phyloP scores from a whole-genome alignment of 2,888 invertebrate genomes.

The Lithodes maja region DNA sequence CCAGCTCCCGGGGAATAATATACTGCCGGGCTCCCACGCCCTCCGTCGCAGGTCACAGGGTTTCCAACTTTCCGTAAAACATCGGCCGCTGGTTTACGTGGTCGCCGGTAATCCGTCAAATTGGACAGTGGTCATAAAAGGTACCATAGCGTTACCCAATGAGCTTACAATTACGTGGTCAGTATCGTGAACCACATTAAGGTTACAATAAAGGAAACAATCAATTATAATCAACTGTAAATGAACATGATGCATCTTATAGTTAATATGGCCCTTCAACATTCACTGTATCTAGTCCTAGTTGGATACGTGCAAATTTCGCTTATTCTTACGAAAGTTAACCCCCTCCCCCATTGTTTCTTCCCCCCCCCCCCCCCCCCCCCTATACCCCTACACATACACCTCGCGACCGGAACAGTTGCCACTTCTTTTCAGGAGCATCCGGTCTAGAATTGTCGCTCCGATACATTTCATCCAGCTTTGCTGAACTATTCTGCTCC shows the following conservation, averaged over 20 bases:
- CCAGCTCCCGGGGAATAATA: constrained; percentile 56
- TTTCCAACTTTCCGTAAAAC: constrained; percentile 65
- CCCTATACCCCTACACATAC: neutral
- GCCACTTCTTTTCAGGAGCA: constrained; percentile 41
- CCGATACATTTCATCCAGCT: neutral
- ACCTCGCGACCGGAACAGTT: constrained; percentile 52
- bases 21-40: constrained; percentile 34
- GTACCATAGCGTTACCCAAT: neutral
- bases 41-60: constrained; percentile 51
- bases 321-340: neutral
- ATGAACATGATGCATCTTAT: too few species aligned
- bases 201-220: neutral
- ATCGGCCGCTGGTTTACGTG: constrained; percentile 53
- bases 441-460: constrained; percentile 45
- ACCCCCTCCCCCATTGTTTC: constrained; percentile 13
- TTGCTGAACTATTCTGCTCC: too few species aligned
- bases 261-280: too few species aligned
- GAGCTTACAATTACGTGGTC: neutral
- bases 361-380: neutral
- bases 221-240: too few species aligned
- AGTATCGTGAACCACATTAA: neutral
- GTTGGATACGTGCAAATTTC: too few species aligned
- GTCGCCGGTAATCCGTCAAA: constrained; percentile 44
- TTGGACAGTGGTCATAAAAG: constrained; percentile 20
- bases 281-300: too few species aligned